These are phyloP conservation scores for Stratiomys singularior DNA, from an alignment of 2,888 invertebrate species.

Conservation along the genomic window DNA sequence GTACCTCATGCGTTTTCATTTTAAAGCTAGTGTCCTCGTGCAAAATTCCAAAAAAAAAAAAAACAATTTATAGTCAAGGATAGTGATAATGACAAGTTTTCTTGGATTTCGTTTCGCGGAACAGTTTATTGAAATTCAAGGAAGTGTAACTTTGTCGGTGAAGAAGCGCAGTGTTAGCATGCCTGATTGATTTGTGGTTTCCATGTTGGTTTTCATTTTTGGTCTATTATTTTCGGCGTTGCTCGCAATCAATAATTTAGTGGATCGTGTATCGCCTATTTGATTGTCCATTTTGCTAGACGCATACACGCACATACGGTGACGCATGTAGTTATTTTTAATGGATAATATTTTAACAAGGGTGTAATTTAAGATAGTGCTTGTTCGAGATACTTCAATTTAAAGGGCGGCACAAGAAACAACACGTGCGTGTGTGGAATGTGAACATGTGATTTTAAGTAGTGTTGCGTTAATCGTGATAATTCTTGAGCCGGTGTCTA, in stretches of 20 bases:
- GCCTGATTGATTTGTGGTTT: background rate
- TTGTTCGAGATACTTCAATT: background rate
- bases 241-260: slow-evolving; percentile 29
- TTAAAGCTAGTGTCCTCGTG: background rate
- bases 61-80: no score
- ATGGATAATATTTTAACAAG: slow-evolving; percentile 10
- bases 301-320: background rate
- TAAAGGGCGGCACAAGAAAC: no score
- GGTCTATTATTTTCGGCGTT: slow-evolving; percentile 10
- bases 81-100: slow-evolving; percentile 1
- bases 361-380: slow-evolving; percentile 6
- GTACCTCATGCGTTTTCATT: background rate
- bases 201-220: background rate
- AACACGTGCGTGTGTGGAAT: no score
- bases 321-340: slow-evolving; percentile 23
- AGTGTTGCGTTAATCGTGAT: no score
- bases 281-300: background rate
- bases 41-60: no score
- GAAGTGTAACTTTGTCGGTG: background rate
- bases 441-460: no score
- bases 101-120: background rate
- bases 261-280: slow-evolving; percentile 24
- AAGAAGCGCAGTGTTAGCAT: background rate
- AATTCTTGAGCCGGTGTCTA: no score
- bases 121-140: background rate